Percentiles rank a stretch among this genome's conserved stretches.
These are phyloP conservation scores for Osmerus mordax DNA, from an alignment of 2,113 vertebrate species.

Conservation along the genomic window DNA sequence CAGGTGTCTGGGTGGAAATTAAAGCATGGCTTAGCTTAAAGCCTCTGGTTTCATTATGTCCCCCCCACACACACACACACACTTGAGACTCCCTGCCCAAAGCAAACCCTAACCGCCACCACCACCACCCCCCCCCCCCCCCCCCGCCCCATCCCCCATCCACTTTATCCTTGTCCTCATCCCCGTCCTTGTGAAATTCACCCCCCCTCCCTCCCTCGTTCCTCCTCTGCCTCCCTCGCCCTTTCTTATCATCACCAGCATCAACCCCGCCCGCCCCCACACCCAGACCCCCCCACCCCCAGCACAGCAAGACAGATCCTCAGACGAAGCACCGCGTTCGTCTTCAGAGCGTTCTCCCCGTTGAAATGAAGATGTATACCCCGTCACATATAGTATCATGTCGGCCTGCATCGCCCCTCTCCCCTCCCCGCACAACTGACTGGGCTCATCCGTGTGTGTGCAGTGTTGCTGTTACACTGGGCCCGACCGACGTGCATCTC, in stretches of 20 bases:
- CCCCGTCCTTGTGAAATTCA: background rate
- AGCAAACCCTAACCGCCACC: too few species aligned
- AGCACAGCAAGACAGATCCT: constrained; percentile 31
- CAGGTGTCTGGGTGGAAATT: constrained; percentile 29
- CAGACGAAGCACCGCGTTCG: constrained; percentile 53
- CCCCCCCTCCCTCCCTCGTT: constrained; percentile 7
- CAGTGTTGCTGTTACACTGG: constrained; percentile 8
- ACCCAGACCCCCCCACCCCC: constrained; percentile 10
- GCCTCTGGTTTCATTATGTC: constrained; percentile 25
- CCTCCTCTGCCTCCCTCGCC: constrained; percentile 12
- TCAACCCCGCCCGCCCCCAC: constrained; percentile 9
- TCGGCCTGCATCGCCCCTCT: constrained; percentile 52
- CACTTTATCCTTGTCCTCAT: too few species aligned
- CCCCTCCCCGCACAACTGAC: constrained; percentile 63
- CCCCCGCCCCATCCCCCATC: too few species aligned
- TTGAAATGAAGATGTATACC: constrained; percentile 68
- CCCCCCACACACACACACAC: too few species aligned
- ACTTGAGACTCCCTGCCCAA: too few species aligned
- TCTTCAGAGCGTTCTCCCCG: constrained; percentile 52
- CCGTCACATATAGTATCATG: constrained; percentile 43
- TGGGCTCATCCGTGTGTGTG: constrained; percentile 52
- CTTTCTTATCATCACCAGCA: constrained; percentile 2
- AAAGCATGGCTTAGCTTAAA: constrained; percentile 19
- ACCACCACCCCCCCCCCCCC: too few species aligned
- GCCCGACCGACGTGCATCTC: background rate